Evolutionary conservation across 2,888 invertebrate genomes (phyloP), one percentile per base, ranked within the genome.

Genomic region (Scaptomyza flava): DNA sequence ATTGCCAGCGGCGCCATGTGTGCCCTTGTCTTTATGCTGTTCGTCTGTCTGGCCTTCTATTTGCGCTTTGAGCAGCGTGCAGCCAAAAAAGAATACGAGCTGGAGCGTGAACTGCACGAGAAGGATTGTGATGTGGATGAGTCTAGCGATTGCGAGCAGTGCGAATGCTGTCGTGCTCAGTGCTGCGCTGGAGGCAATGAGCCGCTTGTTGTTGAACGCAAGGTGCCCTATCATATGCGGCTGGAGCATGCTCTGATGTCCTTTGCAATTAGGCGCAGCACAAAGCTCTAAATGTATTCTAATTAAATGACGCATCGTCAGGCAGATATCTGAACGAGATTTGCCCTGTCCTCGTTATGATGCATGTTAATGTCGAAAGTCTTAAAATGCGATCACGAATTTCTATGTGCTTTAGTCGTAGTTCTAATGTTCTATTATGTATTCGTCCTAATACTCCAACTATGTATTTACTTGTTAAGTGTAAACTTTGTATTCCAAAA

Each of bases 1-100:
- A 96, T 96, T 92, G 96, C 96, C 72, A 95, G 96, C 87, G 96
- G 96, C 81, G 96, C 95, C 78, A 95, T 95, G 81, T 93, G 94
- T 82, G 94, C 94, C 43, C 92, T 94, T 64, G 93, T 94, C 79
- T 92, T 94, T 75, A 93, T 94, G 83, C 92, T 94, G 65, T 93
- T 94, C 74, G 91, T 94, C 64, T 94, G 94, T 84, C 90, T 94
- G 71, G 93, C 93, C 66, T 92, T 93, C 60, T 94, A 94, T 85
- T 90, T 94, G 78, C 93, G 93, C 77, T 93, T 93, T 86, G 93
- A 93, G 79, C 93, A 93, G 68, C 77, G 83, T 11, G 79, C 81
- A 0, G 73, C 72, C 38, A 83, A 81, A 71, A 92, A 92, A 60
- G 70, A 71, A 41, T 81, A 70, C 41, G 84, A 79, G 38, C 45